Evolutionary conservation across 2,888 invertebrate species (phyloP), one percentile per base, ranked within the genome.

Genomic region (Panopea generosa): DNA sequence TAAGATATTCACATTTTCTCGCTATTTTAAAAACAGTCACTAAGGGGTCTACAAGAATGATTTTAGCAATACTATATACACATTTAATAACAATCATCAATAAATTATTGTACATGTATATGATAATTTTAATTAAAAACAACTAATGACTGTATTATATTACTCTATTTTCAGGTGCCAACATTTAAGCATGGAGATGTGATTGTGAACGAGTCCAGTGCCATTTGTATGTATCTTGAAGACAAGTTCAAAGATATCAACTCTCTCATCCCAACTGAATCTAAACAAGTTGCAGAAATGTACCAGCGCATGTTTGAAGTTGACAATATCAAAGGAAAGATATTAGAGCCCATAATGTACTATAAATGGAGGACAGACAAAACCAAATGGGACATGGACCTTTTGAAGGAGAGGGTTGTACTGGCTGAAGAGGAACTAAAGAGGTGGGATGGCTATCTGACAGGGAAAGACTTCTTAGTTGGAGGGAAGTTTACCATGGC

Each of bases 121-220:
- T n/a, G n/a, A n/a, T n/a, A n/a, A n/a, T n/a, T n/a, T n/a, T n/a
- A n/a, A n/a, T n/a, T n/a, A n/a, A n/a, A n/a, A n/a, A n/a, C 20
- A 49, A n/a, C n/a, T n/a, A n/a, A n/a, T n/a, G n/a, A n/a, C n/a
- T n/a, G n/a, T n/a, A n/a, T n/a, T 20, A 26, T 55, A n/a, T 26
- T 38, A 9, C 11, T 59, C 65, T 24, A n/a, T 24, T 81, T 83
- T 27, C 72, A 89, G 89, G 72, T 89, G 6, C 90, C 90, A 24
- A 86, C 88, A 7, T 86, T 89, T 52, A 83, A 76, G 68, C 84
- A 87, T 65, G 87, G 87, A 1, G 80, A 87, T 16, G 33, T 79
- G 1, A 77, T 89, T 14, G 76, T 90, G 6, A 89, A 88, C 68
- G 90, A 90, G 55, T 90, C 90, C 0, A 61, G 59, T 27, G 89